Evolutionary conservation across 2,888 invertebrate genomes (phyloP), one percentile per base, ranked within the genome.

Genomic region (Aphidoletes aphidimyza): DNA sequence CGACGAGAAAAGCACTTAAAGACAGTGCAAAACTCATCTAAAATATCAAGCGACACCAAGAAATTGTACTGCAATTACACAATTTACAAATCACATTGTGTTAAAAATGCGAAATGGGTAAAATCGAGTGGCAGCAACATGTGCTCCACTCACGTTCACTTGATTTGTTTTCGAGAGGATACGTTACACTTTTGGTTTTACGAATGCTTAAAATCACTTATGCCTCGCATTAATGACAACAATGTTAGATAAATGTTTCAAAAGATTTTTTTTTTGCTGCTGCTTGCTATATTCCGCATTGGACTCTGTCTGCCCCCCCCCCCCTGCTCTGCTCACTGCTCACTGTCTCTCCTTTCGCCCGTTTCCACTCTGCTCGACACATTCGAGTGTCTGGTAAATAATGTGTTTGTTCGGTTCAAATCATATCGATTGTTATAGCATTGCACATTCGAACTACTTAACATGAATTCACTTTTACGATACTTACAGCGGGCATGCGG

Each of bases 391-490:
- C n/a, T 42, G 6, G 14, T 69, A 69, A 69, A 69, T 69, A 69
- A 69, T 69, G 69, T 30, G 34, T 69, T 69, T 69, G 69, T 69
- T 1, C n/a, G 69, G 69, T 69, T 69, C 30, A 34, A 69, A 69
- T 69, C 69, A 69, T 69, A 69, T 69, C 34, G 30, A 69, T 69
- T 30, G 9, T 30, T n/a, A 69, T 14, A 69, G 69, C 14, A 34
- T 30, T 69, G 30, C 69, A 69, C 34, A 69, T 69, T 39, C 30
- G 30, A 14, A 69, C 30, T 69, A 69, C 69, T 69, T 30, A 30
- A 69, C 69, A 69, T 69, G 69, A 69, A 69, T 69, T 69, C 69
- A 69, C 69, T 69, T 69, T 69, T 69, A 69, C 69, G 30, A 69
- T 69, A 69, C 69, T 69, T 30, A 14, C n/a, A n/a, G n/a, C n/a